Conservation (phyloP, 2,888 invertebrate genomes). For the Ophion ventricosus region DNA sequence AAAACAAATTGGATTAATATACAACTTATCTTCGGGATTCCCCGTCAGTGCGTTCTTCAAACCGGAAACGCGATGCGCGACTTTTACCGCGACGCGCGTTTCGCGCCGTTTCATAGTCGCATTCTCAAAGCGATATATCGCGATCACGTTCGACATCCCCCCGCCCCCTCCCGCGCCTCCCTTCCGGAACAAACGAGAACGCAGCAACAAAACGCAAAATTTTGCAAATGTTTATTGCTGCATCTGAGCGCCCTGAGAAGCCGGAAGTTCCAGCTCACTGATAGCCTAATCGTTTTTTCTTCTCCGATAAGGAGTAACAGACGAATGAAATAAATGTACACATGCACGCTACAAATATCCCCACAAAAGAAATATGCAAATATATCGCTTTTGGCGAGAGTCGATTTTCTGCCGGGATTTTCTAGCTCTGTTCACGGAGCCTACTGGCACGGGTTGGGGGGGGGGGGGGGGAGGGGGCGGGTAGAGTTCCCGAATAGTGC, state of each 20-base stretch:
- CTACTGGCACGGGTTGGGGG: neutral
- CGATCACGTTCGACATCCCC: neutral
- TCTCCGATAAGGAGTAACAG: too few species aligned
- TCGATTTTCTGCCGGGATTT: constrained; percentile 56
- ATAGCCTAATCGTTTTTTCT: too few species aligned
- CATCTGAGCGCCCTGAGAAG: neutral
- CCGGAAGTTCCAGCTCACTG: too few species aligned
- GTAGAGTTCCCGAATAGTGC: constrained; percentile 20
- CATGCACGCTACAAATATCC: neutral
- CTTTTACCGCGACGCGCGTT: neutral
- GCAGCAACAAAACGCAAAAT: neutral
- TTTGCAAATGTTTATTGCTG: neutral
- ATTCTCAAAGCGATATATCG: constrained; percentile 6
- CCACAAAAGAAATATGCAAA: neutral
- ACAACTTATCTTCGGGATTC: neutral
- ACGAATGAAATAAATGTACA: neutral
- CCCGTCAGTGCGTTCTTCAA: neutral
- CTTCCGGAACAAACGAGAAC: neutral
- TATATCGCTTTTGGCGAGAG: neutral
- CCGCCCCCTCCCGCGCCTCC: too few species aligned
- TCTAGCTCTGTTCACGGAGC: constrained; percentile 13
- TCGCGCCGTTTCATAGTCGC: neutral
- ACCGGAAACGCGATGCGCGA: neutral
- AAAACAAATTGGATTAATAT: neutral
- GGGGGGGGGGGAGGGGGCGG: neutral